Percentiles rank a stretch among this genome's conserved stretches.
phyloP scores from a whole-genome alignment of 2,888 invertebrate genomes.

The Morinoia aosen region DNA sequence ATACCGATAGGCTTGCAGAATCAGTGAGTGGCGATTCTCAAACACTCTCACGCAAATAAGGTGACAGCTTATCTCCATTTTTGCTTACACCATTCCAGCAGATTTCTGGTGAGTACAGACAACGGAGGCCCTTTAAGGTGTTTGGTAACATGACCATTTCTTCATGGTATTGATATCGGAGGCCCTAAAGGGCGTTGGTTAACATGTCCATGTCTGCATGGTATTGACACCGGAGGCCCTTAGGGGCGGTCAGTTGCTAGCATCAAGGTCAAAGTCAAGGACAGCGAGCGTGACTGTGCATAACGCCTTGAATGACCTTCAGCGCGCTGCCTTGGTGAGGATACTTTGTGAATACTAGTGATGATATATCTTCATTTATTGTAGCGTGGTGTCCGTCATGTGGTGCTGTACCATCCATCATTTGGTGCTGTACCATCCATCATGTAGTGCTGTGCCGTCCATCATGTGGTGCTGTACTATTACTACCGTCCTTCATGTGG shows the following conservation, averaged over 20 bases:
- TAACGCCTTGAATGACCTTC: not conserved
- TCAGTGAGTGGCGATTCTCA: not conserved
- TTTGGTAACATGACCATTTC: not conserved
- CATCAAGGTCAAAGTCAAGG: conserved; percentile 15
- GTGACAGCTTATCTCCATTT: no score
- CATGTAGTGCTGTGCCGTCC: not conserved
- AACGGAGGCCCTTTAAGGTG: no score
- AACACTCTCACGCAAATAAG: no score
- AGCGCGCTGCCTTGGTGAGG: not conserved
- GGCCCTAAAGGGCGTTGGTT: no score
- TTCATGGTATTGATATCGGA: not conserved
- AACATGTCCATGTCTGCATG: not conserved
- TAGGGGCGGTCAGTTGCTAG: not conserved
- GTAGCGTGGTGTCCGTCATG: not conserved
- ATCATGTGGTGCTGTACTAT: not conserved
- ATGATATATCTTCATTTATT: not conserved
- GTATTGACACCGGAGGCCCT: not conserved
- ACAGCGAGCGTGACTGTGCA: not conserved
- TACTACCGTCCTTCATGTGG: no score
- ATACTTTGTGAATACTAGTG: not conserved
- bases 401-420: not conserved
- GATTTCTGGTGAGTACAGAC: no score
- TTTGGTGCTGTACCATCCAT: not conserved
- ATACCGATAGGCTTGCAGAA: not conserved
- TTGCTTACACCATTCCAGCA: no score